Evolutionary conservation across 1,140 invertebrate genomes (phyloP), one percentile per base, ranked within the genome.

Genomic region (Oryzaephilus surinamensis): DNA sequence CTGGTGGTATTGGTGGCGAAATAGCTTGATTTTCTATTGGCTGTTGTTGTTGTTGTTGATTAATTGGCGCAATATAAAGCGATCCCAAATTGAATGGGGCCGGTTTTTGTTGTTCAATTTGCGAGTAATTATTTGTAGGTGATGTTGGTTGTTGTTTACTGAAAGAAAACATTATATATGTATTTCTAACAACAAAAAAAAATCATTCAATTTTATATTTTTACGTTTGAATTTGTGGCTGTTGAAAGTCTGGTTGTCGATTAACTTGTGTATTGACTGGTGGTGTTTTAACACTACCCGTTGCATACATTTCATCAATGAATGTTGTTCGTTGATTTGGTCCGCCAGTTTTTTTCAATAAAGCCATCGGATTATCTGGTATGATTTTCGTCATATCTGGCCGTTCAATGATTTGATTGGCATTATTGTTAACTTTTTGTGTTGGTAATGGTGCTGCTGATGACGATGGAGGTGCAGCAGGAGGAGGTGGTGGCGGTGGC

Each of bases 301-400:
- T 12, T 15, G n/a, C 16, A 27, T 35, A 51, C 28, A 51, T 41
- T 23, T 53, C 35, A 21, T 57, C 54, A 4, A 57, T 21, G 6
- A 55, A 47, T 3, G 48, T 51, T 29, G 50, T 50, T 29, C 48
- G 66, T 41, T 59, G 59, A 32, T 59, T 55, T 0, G 63, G 67
- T 17, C 64, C 63, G 29, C 62, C 60, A 12, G 67, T 67, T 52
- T 68, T 69, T 28, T 60, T 57, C 36, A 71, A 53, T 36, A 63
- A 49, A 0, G 63, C 71, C 55, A 78, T 78, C 2, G 76, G 76
- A 57, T 79, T 78, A 30, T 76, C 62, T 6, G 76, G 76, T 19
- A 79, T 79, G 21, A 61, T 61, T 36, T 56, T 57, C 7, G 77
- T 77, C 48, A 79, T 79, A 60, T 79, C 76, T 14, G 76, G 76